Conservation (phyloP, 2,113 vertebrate genomes). For the Tupaia tana region DNA sequence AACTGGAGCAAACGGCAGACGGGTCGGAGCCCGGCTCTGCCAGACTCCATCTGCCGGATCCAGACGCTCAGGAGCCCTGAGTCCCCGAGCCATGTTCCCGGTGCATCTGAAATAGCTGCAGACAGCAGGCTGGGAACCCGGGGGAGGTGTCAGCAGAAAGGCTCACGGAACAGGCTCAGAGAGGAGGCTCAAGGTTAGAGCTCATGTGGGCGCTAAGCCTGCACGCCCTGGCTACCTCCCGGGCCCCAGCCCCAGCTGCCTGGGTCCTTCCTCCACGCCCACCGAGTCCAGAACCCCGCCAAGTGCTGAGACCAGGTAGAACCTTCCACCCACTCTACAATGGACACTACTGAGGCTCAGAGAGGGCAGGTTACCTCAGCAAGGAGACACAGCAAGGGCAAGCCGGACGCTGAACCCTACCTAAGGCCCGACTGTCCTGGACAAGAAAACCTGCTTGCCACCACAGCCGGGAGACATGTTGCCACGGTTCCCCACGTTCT, state of each 20-base stretch:
- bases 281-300: neutral
- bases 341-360: neutral
- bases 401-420: neutral
- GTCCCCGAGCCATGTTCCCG: constrained; percentile 52
- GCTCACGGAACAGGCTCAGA: constrained; percentile 12
- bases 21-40: constrained; percentile 60
- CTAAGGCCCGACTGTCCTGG: neutral
- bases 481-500: rapidly evolving
- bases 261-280: too few species aligned
- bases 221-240: neutral
- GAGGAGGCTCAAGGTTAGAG: constrained; percentile 59
- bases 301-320: neutral
- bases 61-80: constrained; percentile 71
- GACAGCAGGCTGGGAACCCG: constrained; percentile 69
- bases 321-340: neutral
- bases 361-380: neutral
- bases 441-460: neutral
- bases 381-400: neutral
- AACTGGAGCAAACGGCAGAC: constrained; percentile 77
- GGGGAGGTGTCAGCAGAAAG: constrained; percentile 74
- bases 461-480: neutral
- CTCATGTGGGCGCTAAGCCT: rapidly evolving
- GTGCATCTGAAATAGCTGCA: constrained; percentile 79
- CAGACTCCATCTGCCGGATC: constrained; percentile 81
- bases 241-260: neutral